Base-by-base conservation (phyloP, 2,113 vertebrate genomes). In the Podilymbus podiceps region DNA sequence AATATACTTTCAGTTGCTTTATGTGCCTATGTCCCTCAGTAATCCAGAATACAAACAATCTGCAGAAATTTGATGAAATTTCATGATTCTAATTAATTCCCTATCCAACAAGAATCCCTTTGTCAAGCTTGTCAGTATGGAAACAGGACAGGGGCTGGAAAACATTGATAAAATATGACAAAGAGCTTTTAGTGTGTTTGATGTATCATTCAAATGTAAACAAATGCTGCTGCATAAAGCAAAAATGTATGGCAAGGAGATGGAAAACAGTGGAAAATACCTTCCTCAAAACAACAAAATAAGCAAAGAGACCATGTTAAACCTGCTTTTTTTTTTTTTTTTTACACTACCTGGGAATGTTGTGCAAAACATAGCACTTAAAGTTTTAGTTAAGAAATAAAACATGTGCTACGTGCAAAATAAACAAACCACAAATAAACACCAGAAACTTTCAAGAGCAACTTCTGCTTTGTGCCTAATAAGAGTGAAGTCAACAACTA, bases 151-250 rank as follows among this genome's bases (percentile, higher is more conserved):
- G 0, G 19, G 72, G 86, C 84, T 96, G 93, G 84, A 35, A 91
- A 79, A 82, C 58, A 91, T 30, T 85, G 96, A 96, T 93, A 95
- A 94, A 89, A 75, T 69, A 76, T 50, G 74, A 82, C 69, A 95
- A 80, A 95, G 55, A 92, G 69, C 40, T 97, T 85, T 91, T 53
- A 40, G 73, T n/a, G 27, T 83, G 49, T 85, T 89, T 88, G 90
- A 85, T 91, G 72, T 92, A 76, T 82, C 80, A 72, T 75, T 85
- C 69, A 91, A 91, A 83, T 58, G 30, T 78, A 91, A 89, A 78
- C 23, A 89, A 92, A 74, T 55, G 16, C 58, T 87, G 73, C 66
- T 60, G 53, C 31, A 33, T 27, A 60, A 78, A 68, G 87, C 44
- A 59, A 52, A 44, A 85, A 85, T 56, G 27, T 64, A 49, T 62